phyloP scores from a whole-genome alignment of 2,797 vertebrate species.

The Pseudochromis fuscus region DNA sequence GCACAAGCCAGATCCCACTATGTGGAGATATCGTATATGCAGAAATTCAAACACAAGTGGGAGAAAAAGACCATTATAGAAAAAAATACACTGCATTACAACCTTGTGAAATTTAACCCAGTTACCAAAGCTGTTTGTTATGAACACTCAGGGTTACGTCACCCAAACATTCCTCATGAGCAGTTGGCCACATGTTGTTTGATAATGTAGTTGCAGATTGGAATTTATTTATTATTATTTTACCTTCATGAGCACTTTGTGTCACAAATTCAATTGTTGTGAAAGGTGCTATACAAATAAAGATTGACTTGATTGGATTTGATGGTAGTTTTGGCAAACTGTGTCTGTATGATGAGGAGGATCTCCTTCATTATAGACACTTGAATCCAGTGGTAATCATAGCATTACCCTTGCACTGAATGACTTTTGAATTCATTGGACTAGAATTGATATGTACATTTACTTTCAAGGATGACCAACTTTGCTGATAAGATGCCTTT shows the following conservation, averaged over 20 bases:
- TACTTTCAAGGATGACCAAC: not conserved
- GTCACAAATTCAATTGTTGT: no score
- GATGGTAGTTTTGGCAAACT: no score
- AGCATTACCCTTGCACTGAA: no score
- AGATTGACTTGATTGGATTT: no score
- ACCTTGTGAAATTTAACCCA: not conserved
- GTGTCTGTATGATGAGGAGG: no score
- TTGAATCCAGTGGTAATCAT: no score
- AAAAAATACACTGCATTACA: not conserved
- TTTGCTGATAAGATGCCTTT: not conserved
- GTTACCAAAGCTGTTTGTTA: not conserved
- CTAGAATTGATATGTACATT: not conserved
- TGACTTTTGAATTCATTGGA: not conserved
- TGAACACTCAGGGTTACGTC: no score
- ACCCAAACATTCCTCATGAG: no score
- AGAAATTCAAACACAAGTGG: constrained; percentile 14
- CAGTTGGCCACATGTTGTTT: not conserved
- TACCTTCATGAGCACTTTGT: no score
- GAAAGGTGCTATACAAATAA: no score
- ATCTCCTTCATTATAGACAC: not conserved
- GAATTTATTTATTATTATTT: no score
- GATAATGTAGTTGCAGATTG: no score
- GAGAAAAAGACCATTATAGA: not conserved
- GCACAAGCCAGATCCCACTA: not conserved
- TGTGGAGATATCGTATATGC: not conserved